Percentiles rank a stretch among this genome's conserved stretches.
phyloP scores from a whole-genome alignment of 2,797 vertebrate species.

The Gadopsis bispinosus region DNA sequence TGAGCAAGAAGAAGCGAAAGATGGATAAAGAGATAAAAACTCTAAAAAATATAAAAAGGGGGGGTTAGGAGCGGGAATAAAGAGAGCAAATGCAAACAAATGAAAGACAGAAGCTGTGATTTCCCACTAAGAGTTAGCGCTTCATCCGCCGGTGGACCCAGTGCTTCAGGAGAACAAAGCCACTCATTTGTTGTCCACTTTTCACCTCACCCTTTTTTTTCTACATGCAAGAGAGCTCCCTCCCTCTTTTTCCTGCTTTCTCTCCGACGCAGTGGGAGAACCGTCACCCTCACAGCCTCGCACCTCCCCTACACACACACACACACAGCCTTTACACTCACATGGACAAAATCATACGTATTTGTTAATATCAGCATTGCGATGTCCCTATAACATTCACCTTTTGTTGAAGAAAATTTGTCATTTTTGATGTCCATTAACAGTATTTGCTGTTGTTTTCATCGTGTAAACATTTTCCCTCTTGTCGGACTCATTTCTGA shows the following conservation, averaged over 20 bases:
- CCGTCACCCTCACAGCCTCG: conserved; percentile 61
- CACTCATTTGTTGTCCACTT: conserved; percentile 59
- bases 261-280: conserved; percentile 62
- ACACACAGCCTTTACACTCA: background rate
- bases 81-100: conserved; percentile 36
- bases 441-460: background rate
- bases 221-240: conserved; percentile 54
- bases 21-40: conserved; percentile 39
- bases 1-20: conserved; percentile 6
- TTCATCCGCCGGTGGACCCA: conserved; percentile 55
- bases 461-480: background rate
- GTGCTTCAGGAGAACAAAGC: conserved; percentile 68
- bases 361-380: background rate
- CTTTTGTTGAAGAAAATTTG: background rate
- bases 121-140: conserved; percentile 63
- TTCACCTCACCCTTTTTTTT: conserved; percentile 62
- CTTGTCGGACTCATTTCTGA: background rate
- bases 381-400: background rate
- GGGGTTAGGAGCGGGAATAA: conserved; percentile 36
- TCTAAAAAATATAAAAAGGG: background rate
- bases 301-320: conserved; percentile 49
- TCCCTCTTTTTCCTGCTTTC: conserved; percentile 35
- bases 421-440: background rate
- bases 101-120: conserved; percentile 70
- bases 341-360: background rate